Conservation (phyloP, 2,113 vertebrate species). For the Phaetusa simplex region DNA sequence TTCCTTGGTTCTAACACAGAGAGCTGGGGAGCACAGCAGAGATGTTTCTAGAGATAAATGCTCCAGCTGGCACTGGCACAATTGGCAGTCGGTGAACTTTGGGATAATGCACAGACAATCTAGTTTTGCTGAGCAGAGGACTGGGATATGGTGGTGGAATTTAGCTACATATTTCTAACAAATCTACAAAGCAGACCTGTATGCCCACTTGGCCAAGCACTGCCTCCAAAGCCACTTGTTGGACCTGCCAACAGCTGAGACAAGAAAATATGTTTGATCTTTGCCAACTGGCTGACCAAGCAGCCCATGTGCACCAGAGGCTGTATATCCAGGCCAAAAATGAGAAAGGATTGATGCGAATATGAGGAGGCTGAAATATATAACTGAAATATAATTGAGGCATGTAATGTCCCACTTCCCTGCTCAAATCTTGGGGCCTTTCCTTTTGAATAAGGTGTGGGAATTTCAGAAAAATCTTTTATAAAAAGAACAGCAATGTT, state of each 20-base stretch:
- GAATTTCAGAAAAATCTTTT: background rate
- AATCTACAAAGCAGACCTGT: background rate
- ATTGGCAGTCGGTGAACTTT: background rate
- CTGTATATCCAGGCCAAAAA: background rate
- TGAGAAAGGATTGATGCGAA: background rate
- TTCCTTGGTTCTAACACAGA: background rate
- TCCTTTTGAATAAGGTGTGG: background rate
- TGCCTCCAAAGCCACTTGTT: background rate
- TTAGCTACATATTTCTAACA: background rate
- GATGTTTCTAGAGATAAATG: background rate
- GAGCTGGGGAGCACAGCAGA: background rate
- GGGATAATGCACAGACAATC: background rate
- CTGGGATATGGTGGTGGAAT: background rate
- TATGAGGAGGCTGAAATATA: background rate
- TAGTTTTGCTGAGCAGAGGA: background rate
- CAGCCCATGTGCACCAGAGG: background rate
- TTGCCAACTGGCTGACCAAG: background rate
- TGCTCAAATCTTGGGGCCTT: background rate
- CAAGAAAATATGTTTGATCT: background rate
- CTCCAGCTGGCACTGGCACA: background rate
- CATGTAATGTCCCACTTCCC: background rate
- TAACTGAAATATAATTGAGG: background rate
- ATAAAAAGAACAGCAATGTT: background rate
- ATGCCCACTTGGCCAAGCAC: background rate
- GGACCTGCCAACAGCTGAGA: background rate